Conservation (phyloP, 2,113 vertebrate genomes). For the Dasypus novemcinctus region DNA sequence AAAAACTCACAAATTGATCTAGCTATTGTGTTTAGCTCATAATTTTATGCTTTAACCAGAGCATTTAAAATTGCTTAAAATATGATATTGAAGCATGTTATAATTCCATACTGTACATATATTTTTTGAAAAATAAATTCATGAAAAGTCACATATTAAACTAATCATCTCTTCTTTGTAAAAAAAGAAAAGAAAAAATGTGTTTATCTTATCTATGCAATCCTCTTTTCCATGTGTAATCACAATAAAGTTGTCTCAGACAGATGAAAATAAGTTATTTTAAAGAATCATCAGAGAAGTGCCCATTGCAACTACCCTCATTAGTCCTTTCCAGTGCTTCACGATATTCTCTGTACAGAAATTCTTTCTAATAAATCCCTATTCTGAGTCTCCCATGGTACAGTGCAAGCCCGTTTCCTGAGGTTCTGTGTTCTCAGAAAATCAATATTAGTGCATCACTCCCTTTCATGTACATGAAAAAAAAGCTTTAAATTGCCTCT, state of each 20-base stretch:
- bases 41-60: neutral
- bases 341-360: neutral
- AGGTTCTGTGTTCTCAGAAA: neutral
- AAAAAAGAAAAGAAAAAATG: neutral
- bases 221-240: neutral
- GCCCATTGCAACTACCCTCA: neutral
- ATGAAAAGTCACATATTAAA: neutral
- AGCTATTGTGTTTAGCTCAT: neutral
- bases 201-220: neutral
- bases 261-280: conserved; percentile 26
- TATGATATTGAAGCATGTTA: neutral
- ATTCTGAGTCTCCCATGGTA: neutral
- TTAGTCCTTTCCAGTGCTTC: neutral
- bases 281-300: neutral
- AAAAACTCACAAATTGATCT: neutral
- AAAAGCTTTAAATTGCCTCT: neutral
- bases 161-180: neutral
- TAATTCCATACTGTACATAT: neutral
- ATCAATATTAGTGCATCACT: neutral
- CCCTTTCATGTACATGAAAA: neutral
- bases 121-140: conserved; percentile 19
- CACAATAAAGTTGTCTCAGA: neutral
- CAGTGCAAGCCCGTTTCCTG: neutral
- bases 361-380: conserved; percentile 25
- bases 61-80: conserved; percentile 37